Evolutionary conservation across 2,888 invertebrate species (phyloP), one percentile per base, ranked within the genome.

Genomic region (Hydrotaea diabolus): DNA sequence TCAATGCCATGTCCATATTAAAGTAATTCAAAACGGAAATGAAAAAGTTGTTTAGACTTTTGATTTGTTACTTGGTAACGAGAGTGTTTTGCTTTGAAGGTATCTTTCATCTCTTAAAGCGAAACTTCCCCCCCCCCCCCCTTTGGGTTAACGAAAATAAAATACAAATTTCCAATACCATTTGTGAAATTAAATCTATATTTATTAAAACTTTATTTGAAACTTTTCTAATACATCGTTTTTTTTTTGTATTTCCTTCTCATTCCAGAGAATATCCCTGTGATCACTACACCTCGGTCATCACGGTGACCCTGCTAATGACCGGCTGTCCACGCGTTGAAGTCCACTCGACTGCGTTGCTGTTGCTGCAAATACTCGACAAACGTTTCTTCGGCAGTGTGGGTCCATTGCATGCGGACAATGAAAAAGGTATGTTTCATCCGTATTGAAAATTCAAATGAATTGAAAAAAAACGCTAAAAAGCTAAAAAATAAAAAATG

Each of bases 251-350:
- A 72, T 83, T 64, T n/a, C n/a, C n/a, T 31, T 31, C 7, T 31
- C 31, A 7, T 75, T 83, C 9, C 92, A 97, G 98, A 90, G 98
- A 98, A 93, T 98, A 98, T 93, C 98, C 98, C 1, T 98, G 98
- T 92, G 98, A 98, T 92, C 98, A 98, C 93, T 98, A 98, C 92
- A 98, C 98, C 49, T 98, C 99, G 1, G 97, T 99, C 89, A 97
- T 99, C 90, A 99, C 98, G 92, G 97, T 99, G 49, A 98, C 99
- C 0, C 94, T 99, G 64, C 96, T 99, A 94, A 98, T 98, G 93
- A 97, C 98, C 7, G 99, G 99, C 1, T 98, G 98, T 91, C 97
- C 98, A 0, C 95, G 98, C 31, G 96, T 97, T 46, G 94, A 95
- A 53, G 96, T 98, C n/a, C 97, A 98, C 91, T 98, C 98, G 90